These are phyloP conservation scores for Cavia aperea DNA, from an alignment of 2,113 vertebrate species.

Conservation along the genomic window DNA sequence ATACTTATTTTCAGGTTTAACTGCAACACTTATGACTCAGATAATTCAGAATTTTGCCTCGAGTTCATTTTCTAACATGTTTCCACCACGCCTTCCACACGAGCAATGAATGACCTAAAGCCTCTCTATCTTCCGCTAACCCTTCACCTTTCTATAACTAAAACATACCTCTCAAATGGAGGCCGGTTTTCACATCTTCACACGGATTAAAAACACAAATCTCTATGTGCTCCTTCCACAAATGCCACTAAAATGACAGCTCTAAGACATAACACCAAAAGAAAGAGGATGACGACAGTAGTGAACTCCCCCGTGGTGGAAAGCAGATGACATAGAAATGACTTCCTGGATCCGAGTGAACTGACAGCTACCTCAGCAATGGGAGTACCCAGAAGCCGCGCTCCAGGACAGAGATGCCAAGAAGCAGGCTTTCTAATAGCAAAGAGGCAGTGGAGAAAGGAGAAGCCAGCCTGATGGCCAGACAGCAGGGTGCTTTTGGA, in stretches of 20 bases:
- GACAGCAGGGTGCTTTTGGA: neutral
- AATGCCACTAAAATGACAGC: neutral
- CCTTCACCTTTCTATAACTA: neutral
- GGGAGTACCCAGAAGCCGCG: neutral
- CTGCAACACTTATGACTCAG: neutral
- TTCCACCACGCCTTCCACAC: neutral
- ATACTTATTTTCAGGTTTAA: neutral
- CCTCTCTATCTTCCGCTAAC: neutral
- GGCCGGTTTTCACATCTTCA: neutral
- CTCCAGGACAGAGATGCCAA: neutral
- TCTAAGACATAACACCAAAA: neutral
- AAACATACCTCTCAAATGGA: neutral
- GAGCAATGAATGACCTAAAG: neutral
- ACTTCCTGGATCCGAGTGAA: neutral
- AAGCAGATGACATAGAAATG: neutral
- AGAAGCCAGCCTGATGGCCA: neutral
- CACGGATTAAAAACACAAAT: neutral
- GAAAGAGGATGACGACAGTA: neutral
- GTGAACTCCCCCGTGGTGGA: neutral
- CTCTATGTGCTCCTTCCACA: neutral
- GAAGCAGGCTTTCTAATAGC: neutral
- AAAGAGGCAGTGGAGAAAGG: neutral
- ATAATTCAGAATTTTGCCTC: neutral
- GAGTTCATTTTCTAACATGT: slow-evolving; percentile 10
- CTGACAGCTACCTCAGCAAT: neutral